These are phyloP conservation scores for Picus viridis DNA, from an alignment of 2,797 vertebrate species.

Conservation along the genomic window DNA sequence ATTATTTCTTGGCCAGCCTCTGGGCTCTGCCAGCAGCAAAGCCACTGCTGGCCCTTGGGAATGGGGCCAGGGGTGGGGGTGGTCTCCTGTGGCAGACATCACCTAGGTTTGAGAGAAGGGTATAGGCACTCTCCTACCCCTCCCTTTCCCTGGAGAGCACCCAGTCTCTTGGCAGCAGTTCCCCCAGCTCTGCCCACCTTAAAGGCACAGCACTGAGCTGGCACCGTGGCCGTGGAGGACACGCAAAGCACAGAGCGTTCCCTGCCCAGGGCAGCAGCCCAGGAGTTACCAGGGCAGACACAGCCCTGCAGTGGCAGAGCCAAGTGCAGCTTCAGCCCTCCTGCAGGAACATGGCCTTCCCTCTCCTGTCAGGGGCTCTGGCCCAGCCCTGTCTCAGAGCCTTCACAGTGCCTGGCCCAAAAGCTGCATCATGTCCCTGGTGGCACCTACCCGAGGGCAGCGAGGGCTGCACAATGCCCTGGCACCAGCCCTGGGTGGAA, in stretches of 20 bases:
- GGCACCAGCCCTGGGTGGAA: background rate
- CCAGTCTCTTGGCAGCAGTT: background rate
- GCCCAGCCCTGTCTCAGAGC: fast-evolving
- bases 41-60: background rate
- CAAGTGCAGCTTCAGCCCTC: background rate
- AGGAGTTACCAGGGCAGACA: background rate
- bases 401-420: background rate
- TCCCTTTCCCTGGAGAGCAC: fast-evolving
- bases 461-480: background rate
- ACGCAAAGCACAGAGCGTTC: background rate
- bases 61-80: fast-evolving
- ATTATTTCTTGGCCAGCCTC: background rate
- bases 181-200: background rate
- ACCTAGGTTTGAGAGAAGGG: background rate
- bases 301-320: background rate
- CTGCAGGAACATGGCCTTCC: fast-evolving
- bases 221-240: fast-evolving
- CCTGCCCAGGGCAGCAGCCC: background rate
- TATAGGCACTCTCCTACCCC: fast-evolving
- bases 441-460: background rate
- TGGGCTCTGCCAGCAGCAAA: background rate
- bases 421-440: background rate
- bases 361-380: background rate
- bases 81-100: background rate
- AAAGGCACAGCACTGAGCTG: fast-evolving